A percentile compares a stretch with the other conserved stretches of the same genome.
phyloP scores from a whole-genome alignment of 2,888 invertebrate species.

The Gnatocerus cornutus region DNA sequence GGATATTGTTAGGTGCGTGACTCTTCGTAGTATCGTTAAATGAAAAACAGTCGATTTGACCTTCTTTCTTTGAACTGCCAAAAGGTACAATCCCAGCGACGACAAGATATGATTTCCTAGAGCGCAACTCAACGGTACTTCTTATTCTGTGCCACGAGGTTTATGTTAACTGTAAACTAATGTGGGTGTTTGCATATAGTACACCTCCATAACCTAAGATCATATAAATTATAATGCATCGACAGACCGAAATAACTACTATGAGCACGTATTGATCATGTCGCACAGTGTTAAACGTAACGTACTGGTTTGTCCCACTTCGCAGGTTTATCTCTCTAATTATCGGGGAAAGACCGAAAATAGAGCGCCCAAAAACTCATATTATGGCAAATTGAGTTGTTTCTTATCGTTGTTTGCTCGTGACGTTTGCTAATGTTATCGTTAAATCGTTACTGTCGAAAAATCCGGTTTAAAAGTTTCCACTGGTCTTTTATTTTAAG shows the following conservation, averaged over 20 bases:
- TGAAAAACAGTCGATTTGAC: conserved; percentile 25
- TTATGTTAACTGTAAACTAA: conserved; percentile 47
- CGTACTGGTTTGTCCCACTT: conserved; percentile 15
- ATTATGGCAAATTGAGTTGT: background rate
- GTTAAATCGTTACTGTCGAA: background rate
- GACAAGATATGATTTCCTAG: conserved; percentile 47
- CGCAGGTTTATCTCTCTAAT: conserved; percentile 14
- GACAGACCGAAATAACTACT: conserved; percentile 17
- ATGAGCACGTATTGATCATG: conserved; percentile 18
- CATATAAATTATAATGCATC: conserved; percentile 34
- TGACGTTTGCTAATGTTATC: background rate
- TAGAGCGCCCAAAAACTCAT: background rate
- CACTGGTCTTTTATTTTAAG: background rate
- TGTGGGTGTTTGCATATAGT: conserved; percentile 46
- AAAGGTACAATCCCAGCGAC: conserved; percentile 33
- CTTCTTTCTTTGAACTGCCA: conserved; percentile 31
- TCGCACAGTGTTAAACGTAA: conserved; percentile 9
- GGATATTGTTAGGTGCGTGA: conserved; percentile 27
- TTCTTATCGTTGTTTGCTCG: conserved; percentile 6
- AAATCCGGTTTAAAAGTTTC: conserved; percentile 8
- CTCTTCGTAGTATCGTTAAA: conserved; percentile 9
- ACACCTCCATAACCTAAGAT: conserved; percentile 37
- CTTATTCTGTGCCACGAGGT: conserved; percentile 48
- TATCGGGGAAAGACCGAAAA: conserved; percentile 13
- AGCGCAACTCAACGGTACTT: conserved; percentile 45